Percentiles rank a stretch among this genome's conserved stretches.
Evolutionary conservation across 2,888 invertebrate species (phyloP).

Genomic region (Celastrina argiolus): DNA sequence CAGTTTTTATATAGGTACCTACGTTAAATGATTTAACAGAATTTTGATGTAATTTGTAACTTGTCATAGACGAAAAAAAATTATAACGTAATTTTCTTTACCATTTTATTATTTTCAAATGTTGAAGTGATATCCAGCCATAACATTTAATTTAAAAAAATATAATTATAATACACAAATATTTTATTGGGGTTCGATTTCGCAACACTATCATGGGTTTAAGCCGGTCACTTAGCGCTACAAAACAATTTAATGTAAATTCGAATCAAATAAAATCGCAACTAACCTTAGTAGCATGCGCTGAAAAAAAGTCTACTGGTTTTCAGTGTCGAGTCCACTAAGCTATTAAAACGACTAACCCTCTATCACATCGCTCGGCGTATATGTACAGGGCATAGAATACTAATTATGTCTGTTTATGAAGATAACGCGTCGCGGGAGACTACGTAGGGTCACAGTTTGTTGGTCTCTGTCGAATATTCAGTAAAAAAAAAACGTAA

Average conservation of each 20-base stretch:
- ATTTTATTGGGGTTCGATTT: not conserved
- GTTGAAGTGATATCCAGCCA: too few relatives aligned
- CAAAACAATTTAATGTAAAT: not conserved
- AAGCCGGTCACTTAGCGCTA: too few relatives aligned
- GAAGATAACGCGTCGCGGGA: constrained; percentile 15
- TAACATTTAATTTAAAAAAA: not conserved
- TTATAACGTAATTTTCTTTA: too few relatives aligned
- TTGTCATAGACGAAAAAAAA: too few relatives aligned
- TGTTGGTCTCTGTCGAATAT: constrained; percentile 12
- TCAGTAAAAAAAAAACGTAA: not conserved
- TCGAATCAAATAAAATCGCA: not conserved
- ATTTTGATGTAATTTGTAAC: too few relatives aligned
- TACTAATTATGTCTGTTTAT: constrained; percentile 16
- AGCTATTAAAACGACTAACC: constrained; percentile 12
- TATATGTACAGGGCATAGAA: not conserved
- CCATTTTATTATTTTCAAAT: too few relatives aligned
- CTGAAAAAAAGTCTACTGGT: not conserved
- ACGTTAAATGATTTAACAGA: too few relatives aligned
- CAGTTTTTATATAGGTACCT: too few relatives aligned
- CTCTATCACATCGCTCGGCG: not conserved
- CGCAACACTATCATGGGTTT: too few relatives aligned
- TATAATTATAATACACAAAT: not conserved
- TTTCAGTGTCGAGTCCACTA: constrained; percentile 9
- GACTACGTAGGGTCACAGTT: not conserved
- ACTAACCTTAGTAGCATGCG: constrained; percentile 14